Conservation (phyloP, 2,888 invertebrate genomes). For the Thysanoteuthis rhombus region DNA sequence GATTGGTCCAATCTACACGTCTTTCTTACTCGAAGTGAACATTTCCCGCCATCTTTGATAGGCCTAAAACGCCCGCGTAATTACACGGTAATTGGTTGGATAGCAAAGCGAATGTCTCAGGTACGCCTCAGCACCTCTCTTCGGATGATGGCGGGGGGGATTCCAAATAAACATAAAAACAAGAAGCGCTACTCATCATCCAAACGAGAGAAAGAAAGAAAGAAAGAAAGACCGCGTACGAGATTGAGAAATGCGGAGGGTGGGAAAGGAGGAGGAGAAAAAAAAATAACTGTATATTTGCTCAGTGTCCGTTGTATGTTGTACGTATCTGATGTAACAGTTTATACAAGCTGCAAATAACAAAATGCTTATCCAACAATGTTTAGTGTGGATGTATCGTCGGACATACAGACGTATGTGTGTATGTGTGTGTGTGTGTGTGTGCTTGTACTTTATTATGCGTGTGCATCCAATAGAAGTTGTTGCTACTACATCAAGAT, state of each 20-base stretch:
- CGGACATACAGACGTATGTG: not conserved
- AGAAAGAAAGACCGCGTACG: not conserved
- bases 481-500: not conserved
- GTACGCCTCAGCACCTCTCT: no score
- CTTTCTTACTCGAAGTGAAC: not conserved
- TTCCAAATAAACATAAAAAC: not conserved
- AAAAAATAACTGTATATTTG: not conserved
- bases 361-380: not conserved
- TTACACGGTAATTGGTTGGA: not conserved
- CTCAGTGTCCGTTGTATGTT: not conserved
- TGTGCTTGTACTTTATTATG: not conserved
- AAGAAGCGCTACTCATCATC: not conserved
- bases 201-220: not conserved
- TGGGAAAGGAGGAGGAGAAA: not conserved
- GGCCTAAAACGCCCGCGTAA: not conserved
- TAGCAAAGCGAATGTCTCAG: not conserved
- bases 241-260: not conserved
- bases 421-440: not conserved
- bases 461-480: not conserved
- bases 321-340: not conserved
- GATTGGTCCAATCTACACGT: not conserved
- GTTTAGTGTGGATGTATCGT: not conserved
- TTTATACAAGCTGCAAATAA: not conserved
- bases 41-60: not conserved
- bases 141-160: not conserved